phyloP scores from a whole-genome alignment of 2,888 invertebrate genomes.

The Rhingia rostrata region DNA sequence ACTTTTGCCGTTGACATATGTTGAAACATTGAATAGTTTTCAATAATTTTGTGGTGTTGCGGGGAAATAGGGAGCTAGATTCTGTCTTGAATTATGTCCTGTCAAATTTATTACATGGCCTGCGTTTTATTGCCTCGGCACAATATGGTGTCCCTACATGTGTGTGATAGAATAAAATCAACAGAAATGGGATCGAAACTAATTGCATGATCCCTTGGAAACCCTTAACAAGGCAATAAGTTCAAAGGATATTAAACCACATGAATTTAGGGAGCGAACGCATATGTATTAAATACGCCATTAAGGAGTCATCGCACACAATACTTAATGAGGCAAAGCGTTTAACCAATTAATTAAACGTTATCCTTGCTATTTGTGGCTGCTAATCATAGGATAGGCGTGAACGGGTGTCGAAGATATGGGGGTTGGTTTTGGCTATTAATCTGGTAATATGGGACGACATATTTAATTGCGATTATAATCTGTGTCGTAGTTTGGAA shows the following conservation, averaged over 20 bases:
- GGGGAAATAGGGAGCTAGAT: too few relatives aligned
- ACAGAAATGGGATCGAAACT: constrained; percentile 11
- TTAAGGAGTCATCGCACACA: constrained; percentile 47
- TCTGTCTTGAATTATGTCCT: not conserved
- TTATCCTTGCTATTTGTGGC: constrained; percentile 41
- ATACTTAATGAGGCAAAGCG: constrained; percentile 38
- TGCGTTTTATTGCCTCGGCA: not conserved
- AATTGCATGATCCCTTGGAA: constrained; percentile 37
- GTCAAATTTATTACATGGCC: not conserved
- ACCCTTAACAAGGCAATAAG: constrained; percentile 45
- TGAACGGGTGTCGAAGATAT: not conserved
- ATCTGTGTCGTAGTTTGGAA: constrained; percentile 18
- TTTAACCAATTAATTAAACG: constrained; percentile 52
- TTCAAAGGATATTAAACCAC: constrained; percentile 46
- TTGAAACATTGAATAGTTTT: too few relatives aligned
- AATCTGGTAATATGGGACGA: not conserved
- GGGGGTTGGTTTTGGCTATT: not conserved
- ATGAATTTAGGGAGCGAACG: constrained; percentile 25
- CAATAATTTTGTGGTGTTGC: too few relatives aligned
- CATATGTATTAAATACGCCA: constrained; percentile 40
- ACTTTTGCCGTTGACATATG: too few relatives aligned
- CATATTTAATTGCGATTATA: constrained; percentile 33
- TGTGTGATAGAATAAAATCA: not conserved
- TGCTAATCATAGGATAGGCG: constrained; percentile 13
- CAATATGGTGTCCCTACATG: constrained; percentile 4